Evolutionary conservation across 2,888 invertebrate genomes (phyloP), one percentile per base, ranked within the genome.

Genomic region (Metallyticus violacea): DNA sequence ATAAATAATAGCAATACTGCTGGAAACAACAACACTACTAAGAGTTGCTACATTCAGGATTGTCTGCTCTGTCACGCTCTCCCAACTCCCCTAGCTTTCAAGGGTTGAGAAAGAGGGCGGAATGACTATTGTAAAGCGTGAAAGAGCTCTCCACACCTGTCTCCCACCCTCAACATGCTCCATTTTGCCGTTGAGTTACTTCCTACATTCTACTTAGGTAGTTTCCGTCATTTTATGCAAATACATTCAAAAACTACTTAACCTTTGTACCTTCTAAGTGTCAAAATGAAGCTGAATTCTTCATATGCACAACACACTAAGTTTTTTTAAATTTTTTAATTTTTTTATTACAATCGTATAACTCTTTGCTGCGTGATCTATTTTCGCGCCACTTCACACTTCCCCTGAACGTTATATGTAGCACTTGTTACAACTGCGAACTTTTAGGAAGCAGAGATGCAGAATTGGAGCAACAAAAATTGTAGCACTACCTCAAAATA

Each of bases 91-190:
- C 40, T 62, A 22, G 9, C 22, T 40, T 62, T 62, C 40, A 62
- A 62, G 40, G 40, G 40, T 62, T 62, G 9, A 62, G 40, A 62
- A 62, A 62, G 40, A 62, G 40, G 40, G 40, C 40, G 27, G 83
- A 77, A 87, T 87, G 85, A 87, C 87, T 85, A 85, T 87, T 87
- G 87, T 87, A 82, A 80, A 87, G 85, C 87, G 85, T 87, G 87
- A 87, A 87, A 87, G 85, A 62, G 81, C 86, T 86, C 85, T 87
- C 81, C 87, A 87, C 87, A 87, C 87, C 87, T 87, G 87, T 81
- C 87, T 80, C 82, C 86, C 86, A 30, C 77, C 77, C 9, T 78
- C 77, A 62, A 22, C 40, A 62, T 62, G 40, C 22, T 81, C 22
- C 27, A 40, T 81, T 81, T 30, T 76, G 25, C 80, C 26, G 30